Evolutionary conservation across 2,113 vertebrate genomes (phyloP), one percentile per base, ranked within the genome.

Genomic region (Zosterops hypoxanthus): DNA sequence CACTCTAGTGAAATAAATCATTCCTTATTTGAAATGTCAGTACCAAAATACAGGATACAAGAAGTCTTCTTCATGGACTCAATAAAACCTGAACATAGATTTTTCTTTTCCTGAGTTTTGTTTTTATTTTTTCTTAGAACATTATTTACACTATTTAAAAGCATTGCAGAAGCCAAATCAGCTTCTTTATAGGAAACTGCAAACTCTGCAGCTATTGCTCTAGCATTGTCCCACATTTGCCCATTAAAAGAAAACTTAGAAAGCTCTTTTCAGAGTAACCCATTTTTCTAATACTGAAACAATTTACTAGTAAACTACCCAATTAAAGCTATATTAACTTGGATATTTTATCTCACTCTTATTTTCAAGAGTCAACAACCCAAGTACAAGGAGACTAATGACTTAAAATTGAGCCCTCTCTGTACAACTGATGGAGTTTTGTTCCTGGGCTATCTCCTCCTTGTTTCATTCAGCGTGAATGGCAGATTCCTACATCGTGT

Each of bases 401-500:
- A 93, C 95, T 88, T 88, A 93, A 95, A 97, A 96, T 90, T 85
- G 94, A 92, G 86, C 61, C 86, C 60, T 63, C 72, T 93, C 90
- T 86, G 71, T 78, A 42, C 86, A 95, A 95, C 93, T 88, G 75
- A 92, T 92, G 92, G 78, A 92, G 94, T 95, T 95, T 93, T 95
- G 85, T 97, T 98, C 96, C 95, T 90, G 34, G 83, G 53, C 87
- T 90, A 96, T 97, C 96, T 97, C 96, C 94, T 97, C 96, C 96
- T 96, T 79, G 36, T 87, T 98, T 98, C 95, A 96, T 98, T 98
- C 97, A 79, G 98, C 55, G 47, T 98, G 98, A 99, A 98, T 98
- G 98, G 98, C 98, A 97, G 99, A 99, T 99, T 99, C 99, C 99
- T 99, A 98, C 97, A 98, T 98, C 98, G 98, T 99, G 98, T 99